Base-by-base conservation (phyloP, 2,888 invertebrate genomes). In the Onthophagus sagittarius region DNA sequence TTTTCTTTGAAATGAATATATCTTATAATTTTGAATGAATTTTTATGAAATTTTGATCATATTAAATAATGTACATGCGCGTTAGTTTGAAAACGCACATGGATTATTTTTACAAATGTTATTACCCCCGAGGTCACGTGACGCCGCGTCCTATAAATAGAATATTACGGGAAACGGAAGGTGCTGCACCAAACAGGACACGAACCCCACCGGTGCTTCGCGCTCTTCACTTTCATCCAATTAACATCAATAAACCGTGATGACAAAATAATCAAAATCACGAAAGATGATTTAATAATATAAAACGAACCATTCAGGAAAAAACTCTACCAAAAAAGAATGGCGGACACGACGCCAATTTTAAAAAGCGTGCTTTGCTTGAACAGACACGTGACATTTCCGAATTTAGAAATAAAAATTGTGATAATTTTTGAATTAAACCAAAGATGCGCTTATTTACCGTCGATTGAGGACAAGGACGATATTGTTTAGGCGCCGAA, bases 71-170 rank as follows among this genome's bases (percentile, higher is more conserved):
- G 39, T 53, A 4, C 39, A 53, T 53, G 67, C 67, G 67, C 67
- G 23, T 67, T 23, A 9, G 67, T 15, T 23, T n/a, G 31, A n/a
- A 67, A n/a, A 32, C 67, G 67, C 67, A 32, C 67, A 53, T 32
- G 67, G 23, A 67, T 67, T 71, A 71, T 71, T 71, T 71, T 62
- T 72, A 65, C n/a, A 64, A 64, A 62, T 73, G 73, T 73, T 73
- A 70, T 73, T 73, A 73, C 65, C 71, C 71, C 69, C 67, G 62
- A 62, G 39, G 39, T 71, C 73, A 73, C 73, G 73, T 73, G 73
- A 65, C 70, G 70, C 15, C 32, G 62, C 15, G 32, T 15, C 71
- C 69, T 71, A 73, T 73, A 71, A 73, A 71, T 73, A 73, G 33
- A 23, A 15, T 62, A 9, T 67, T 65, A 23, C 31, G 71, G 73